These are phyloP conservation scores for Thermophis baileyi DNA, from an alignment of 2,113 vertebrate species.

Conservation along the genomic window DNA sequence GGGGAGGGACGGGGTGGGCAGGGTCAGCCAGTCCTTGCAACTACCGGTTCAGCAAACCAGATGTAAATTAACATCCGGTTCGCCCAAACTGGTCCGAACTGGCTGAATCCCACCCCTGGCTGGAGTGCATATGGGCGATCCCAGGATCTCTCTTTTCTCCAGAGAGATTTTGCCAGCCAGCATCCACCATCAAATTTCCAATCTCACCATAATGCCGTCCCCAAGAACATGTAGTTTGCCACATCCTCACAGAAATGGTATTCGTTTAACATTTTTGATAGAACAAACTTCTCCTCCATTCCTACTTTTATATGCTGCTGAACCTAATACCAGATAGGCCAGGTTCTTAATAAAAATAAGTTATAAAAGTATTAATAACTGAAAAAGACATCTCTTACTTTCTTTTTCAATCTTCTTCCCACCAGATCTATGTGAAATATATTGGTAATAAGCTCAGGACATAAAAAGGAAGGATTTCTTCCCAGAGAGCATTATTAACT, in stretches of 20 bases:
- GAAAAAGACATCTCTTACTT: background rate
- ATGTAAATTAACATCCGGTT: too few species aligned
- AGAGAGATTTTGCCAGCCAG: background rate
- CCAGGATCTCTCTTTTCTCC: background rate
- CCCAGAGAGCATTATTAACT: background rate
- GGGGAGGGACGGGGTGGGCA: too few species aligned
- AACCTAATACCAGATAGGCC: background rate
- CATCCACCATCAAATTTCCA: background rate
- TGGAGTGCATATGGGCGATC: background rate
- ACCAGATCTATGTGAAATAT: background rate
- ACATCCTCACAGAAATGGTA: background rate
- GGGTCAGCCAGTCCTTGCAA: too few species aligned
- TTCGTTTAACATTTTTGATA: background rate
- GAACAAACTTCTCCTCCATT: background rate
- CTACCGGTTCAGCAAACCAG: too few species aligned
- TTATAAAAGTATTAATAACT: background rate
- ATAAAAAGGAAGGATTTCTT: background rate
- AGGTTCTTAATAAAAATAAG: background rate
- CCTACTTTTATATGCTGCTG: background rate
- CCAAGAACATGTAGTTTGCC: background rate
- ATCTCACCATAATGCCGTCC: background rate
- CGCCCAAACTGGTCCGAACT: too few species aligned
- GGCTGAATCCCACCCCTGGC: too few species aligned
- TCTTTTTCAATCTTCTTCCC: background rate
- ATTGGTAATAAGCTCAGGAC: background rate